Evolutionary conservation across 2,888 invertebrate genomes (phyloP).

Genomic region (Liodrosophila aerea): DNA sequence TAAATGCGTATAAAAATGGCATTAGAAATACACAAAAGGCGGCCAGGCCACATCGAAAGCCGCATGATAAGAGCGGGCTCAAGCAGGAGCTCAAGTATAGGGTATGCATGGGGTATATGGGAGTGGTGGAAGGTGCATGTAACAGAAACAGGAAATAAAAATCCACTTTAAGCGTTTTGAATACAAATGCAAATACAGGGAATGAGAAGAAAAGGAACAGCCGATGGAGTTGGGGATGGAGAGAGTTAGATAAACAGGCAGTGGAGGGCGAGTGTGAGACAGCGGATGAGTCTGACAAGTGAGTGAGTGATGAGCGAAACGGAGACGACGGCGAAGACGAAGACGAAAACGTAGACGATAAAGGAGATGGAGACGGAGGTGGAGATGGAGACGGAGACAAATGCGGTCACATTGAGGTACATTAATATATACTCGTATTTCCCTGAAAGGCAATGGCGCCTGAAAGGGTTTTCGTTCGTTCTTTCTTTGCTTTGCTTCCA

Average conservation of each 20-base stretch:
- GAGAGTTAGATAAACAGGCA: constrained; percentile 5
- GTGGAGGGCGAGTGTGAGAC: constrained; percentile 1
- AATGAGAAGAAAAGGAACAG: constrained; percentile 12
- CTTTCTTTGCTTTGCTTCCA: constrained; percentile 22
- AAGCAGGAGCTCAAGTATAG: background rate
- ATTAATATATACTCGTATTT: constrained; percentile 63
- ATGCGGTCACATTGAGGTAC: constrained; percentile 74
- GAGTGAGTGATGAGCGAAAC: constrained; percentile 56
- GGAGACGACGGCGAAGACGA: constrained; percentile 12
- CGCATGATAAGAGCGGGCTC: background rate
- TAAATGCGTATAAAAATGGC: constrained; percentile 75
- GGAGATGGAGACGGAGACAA: constrained; percentile 26
- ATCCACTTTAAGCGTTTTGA: constrained; percentile 75
- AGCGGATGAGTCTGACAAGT: constrained; percentile 50
- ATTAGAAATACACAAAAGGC: constrained; percentile 71
- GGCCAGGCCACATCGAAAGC: constrained; percentile 15
- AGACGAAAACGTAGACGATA: constrained; percentile 8
- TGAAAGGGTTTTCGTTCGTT: constrained; percentile 60
- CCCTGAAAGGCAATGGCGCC: constrained; percentile 39
- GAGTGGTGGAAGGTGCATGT: constrained; percentile 23
- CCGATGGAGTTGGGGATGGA: background rate
- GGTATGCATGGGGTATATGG: background rate
- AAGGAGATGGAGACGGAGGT: background rate
- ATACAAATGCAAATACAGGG: constrained; percentile 71
- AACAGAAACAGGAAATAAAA: constrained; percentile 74